Evolutionary conservation across 2,888 invertebrate species (phyloP).

Genomic region (Chrysina gloriosa): DNA sequence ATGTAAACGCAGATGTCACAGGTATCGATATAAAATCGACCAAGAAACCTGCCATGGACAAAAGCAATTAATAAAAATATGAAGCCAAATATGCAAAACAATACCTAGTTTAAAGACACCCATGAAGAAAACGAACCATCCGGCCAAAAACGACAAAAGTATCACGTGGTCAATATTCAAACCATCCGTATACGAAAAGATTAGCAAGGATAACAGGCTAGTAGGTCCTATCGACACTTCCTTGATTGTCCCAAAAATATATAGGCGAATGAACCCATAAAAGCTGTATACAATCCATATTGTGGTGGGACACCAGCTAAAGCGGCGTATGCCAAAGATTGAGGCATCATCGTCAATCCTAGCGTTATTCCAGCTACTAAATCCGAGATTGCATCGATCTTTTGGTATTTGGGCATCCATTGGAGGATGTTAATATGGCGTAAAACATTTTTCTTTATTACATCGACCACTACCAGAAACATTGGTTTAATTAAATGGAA

Average conservation of each 20-base stretch:
- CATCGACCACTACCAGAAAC: conserved; percentile 17
- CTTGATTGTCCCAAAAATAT: conserved; percentile 84
- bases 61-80: too few relatives aligned
- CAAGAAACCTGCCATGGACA: conserved; percentile 86
- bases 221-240: conserved; percentile 94
- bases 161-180: conserved; percentile 79
- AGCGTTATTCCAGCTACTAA: conserved; percentile 89
- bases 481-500: too few relatives aligned
- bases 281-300: conserved; percentile 93
- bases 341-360: conserved; percentile 92
- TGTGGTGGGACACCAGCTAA: conserved; percentile 87
- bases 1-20: conserved; percentile 86
- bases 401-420: conserved; percentile 79
- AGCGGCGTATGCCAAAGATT: conserved; percentile 91
- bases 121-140: conserved; percentile 82
- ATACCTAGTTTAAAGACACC: conserved; percentile 85
- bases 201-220: conserved; percentile 90
- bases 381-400: conserved; percentile 79
- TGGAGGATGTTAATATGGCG: conserved; percentile 62
- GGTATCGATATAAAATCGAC: conserved; percentile 87
- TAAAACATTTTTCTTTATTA: conserved; percentile 41
- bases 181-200: conserved; percentile 77
- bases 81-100: too few relatives aligned
- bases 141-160: conserved; percentile 81
- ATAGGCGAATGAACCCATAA: conserved; percentile 90